Base-by-base conservation (phyloP, 2,113 vertebrate genomes). In the Irena cyanogastra region DNA sequence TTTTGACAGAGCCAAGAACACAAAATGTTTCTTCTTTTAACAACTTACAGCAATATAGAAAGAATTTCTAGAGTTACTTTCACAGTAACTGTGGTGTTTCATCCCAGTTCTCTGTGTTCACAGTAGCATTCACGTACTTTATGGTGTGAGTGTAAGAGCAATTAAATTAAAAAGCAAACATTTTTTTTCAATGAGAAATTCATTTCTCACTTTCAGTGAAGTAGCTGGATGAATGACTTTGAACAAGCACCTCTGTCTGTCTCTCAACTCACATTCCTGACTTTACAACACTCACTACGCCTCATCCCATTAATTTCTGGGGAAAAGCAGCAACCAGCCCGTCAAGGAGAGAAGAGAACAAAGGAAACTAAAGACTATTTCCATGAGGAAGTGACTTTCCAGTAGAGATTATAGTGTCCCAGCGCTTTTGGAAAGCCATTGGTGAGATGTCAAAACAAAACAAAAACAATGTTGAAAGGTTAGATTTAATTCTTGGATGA, bases 121-220 rank as follows among this genome's bases (percentile, higher is more conserved):
- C 26, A n/a, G 54, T 45, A 74, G 22, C 41, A 45, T 66, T 83
- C 68, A 61, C 0, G 0, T 52, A 77, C 37, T 50, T 87, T 81
- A 61, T 45, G 50, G 42, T 33, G 18, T 77, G 37, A 92, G 22
- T 33, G 15, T 69, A 89, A 81, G 52, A 81, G 39, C 68, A 56
- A 69, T 80, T 70, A 82, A 75, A 42, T 63, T 94, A 80, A 92
- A 94, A 95, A n/a, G 41, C 53, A 89, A 94, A 77, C 33, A 41
- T 77, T 89, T 91, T 89, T 86, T 50, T 81, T 78, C 50, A 65
- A 61, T 70, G 54, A 83, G 37, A 86, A 90, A 69, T 86, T 75
- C 0, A 49, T 84, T 90, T 94, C 63, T 53, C 15, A 44, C 22
- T 90, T 86, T 53, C 60, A 87, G 30, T 92, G 45, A 89, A 94